These are phyloP conservation scores for Notodonta ziczac DNA, from an alignment of 2,888 invertebrate species.

Conservation along the genomic window DNA sequence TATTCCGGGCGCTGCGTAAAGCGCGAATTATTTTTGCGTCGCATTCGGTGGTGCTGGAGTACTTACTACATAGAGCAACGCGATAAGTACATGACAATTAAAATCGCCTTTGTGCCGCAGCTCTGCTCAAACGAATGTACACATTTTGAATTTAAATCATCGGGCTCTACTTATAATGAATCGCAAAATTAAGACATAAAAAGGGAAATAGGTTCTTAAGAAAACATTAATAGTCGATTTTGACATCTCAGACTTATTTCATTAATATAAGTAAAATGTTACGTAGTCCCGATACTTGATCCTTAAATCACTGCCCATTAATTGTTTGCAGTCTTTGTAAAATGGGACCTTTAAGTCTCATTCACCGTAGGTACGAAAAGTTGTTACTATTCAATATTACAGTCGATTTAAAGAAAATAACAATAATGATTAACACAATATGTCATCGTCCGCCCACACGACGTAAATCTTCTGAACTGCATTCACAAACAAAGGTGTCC, in stretches of 20 bases:
- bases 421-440: neutral
- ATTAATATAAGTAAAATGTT: too few relatives aligned
- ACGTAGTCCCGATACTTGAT: too few relatives aligned
- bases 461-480: too few relatives aligned
- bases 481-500: constrained; percentile 7
- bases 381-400: too few relatives aligned
- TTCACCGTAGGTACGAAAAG: too few relatives aligned
- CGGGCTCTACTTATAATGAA: neutral
- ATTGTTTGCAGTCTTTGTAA: too few relatives aligned
- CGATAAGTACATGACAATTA: constrained; percentile 36
- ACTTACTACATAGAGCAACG: constrained; percentile 39
- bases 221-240: too few relatives aligned
- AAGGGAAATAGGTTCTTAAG: too few relatives aligned
- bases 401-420: neutral
- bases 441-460: neutral
- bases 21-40: constrained; percentile 48
- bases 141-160: neutral
- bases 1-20: constrained; percentile 52
- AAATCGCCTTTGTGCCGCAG: constrained; percentile 18
- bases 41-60: constrained; percentile 27
- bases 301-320: too few relatives aligned
- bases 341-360: too few relatives aligned
- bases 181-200: neutral
- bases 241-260: too few relatives aligned
- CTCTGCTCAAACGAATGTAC: neutral